Evolutionary conservation across 2,113 vertebrate genomes (phyloP).

Genomic region (Tachysurus fulvidraco): DNA sequence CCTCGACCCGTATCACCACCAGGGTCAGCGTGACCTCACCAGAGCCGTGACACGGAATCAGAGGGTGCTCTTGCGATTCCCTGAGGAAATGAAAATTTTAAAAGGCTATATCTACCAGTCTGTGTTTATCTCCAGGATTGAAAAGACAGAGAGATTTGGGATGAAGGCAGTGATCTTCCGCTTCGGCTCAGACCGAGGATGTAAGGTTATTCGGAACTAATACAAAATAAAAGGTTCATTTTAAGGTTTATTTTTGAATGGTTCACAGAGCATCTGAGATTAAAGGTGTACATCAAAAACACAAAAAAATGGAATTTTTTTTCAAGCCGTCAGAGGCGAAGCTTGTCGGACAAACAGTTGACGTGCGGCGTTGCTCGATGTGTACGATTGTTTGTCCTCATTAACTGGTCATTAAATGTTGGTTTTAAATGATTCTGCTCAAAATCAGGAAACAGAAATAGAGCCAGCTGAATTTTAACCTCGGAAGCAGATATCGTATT

Average conservation of each 20-base stretch:
- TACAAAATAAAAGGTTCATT: background rate
- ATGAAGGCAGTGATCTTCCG: background rate
- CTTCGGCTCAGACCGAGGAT: background rate
- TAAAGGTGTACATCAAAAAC: background rate
- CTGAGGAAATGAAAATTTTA: background rate
- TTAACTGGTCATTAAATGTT: background rate
- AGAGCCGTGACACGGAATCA: slow-evolving; percentile 9
- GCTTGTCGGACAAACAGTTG: background rate
- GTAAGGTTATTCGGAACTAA: background rate
- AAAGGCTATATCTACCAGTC: slow-evolving; percentile 11
- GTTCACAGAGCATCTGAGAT: background rate
- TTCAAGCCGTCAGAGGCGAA: background rate
- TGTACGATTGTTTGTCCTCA: background rate
- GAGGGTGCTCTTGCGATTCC: background rate
- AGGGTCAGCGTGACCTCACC: slow-evolving; percentile 7
- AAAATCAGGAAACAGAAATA: background rate
- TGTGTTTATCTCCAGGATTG: background rate
- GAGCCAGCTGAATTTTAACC: background rate
- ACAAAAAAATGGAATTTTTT: background rate
- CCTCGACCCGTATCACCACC: background rate
- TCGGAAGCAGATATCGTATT: background rate
- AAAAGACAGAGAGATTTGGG: background rate
- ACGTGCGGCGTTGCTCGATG: background rate
- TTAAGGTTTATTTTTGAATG: background rate
- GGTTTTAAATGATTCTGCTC: background rate